These are phyloP conservation scores for Physella acuta DNA, from an alignment of 1,140 invertebrate species.

Conservation along the genomic window DNA sequence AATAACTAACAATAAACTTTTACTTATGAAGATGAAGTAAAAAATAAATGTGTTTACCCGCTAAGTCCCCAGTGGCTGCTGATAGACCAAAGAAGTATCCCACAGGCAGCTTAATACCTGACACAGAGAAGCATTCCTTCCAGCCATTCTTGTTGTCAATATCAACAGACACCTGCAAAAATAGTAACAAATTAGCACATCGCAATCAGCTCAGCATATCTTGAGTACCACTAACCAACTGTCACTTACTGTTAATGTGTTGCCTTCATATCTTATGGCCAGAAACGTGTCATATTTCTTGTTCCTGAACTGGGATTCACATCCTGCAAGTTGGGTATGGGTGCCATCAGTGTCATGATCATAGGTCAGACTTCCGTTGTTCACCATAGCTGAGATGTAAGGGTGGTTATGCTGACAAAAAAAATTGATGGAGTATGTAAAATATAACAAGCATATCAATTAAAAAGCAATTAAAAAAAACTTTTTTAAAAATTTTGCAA, in stretches of 20 bases:
- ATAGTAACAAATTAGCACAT: background rate
- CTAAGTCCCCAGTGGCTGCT: conserved; percentile 92
- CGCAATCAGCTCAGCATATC: background rate
- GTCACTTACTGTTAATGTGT: conserved; percentile 74
- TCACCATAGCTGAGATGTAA: conserved; percentile 97
- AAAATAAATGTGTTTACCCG: conserved; percentile 55
- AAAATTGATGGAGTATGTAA: no score
- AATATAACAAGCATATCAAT: no score
- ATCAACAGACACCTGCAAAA: conserved; percentile 79
- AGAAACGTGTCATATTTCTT: conserved; percentile 87
- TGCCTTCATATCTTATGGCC: conserved; percentile 87
- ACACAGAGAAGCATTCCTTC: conserved; percentile 90
- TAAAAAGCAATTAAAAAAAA: no score
- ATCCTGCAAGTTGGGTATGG: conserved; percentile 90
- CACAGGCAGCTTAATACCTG: conserved; percentile 88
- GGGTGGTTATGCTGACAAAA: conserved; percentile 98
- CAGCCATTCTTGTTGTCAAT: conserved; percentile 88
- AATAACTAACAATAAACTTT: background rate
- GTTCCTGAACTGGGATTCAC: conserved; percentile 85
- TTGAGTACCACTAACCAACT: background rate
- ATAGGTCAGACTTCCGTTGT: conserved; percentile 92
- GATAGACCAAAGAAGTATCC: conserved; percentile 93
- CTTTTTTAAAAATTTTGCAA: no score
- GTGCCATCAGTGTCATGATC: conserved; percentile 98
- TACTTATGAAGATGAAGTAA: background rate